phyloP scores from a whole-genome alignment of 2,113 vertebrate genomes.

The Alligator sinensis region DNA sequence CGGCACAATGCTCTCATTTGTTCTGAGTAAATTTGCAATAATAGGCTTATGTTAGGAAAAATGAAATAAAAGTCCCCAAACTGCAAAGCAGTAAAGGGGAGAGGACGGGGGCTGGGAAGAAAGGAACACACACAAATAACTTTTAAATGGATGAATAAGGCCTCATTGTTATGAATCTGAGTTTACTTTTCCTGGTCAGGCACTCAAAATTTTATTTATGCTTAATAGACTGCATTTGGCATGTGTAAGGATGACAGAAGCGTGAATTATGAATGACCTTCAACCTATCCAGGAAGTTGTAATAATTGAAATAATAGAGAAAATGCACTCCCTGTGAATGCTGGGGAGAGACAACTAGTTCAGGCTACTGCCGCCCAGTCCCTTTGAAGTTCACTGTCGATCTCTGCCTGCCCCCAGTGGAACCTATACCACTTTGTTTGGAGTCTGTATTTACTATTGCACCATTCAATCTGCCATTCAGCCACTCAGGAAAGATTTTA shows the following conservation, averaged over 20 bases:
- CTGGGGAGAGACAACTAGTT: slow-evolving; percentile 49
- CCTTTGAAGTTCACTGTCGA: slow-evolving; percentile 67
- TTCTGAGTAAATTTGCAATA: slow-evolving; percentile 55
- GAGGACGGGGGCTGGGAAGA: background rate
- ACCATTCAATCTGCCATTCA: background rate
- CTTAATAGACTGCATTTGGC: slow-evolving; percentile 83
- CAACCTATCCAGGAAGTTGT: slow-evolving; percentile 85
- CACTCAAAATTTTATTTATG: slow-evolving; percentile 85
- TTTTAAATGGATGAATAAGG: slow-evolving; percentile 79
- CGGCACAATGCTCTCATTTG: slow-evolving; percentile 43
- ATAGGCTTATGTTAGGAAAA: slow-evolving; percentile 57
- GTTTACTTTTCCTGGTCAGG: slow-evolving; percentile 82
- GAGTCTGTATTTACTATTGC: slow-evolving; percentile 10
- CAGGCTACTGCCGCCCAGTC: background rate
- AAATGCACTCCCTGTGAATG: slow-evolving; percentile 72
- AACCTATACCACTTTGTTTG: background rate
- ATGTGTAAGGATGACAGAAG: slow-evolving; percentile 84
- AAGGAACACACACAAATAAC: slow-evolving; percentile 66
- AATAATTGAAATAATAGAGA: slow-evolving; percentile 85
- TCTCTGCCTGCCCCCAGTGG: slow-evolving; percentile 22
- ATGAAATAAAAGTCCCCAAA: slow-evolving; percentile 66
- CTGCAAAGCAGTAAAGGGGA: slow-evolving; percentile 32
- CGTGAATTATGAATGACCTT: slow-evolving; percentile 85
- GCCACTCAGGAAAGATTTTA: background rate
- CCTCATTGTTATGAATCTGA: slow-evolving; percentile 79